Evolutionary conservation across 2,113 vertebrate species (phyloP).

Genomic region (Gasterosteus aculeatus): DNA sequence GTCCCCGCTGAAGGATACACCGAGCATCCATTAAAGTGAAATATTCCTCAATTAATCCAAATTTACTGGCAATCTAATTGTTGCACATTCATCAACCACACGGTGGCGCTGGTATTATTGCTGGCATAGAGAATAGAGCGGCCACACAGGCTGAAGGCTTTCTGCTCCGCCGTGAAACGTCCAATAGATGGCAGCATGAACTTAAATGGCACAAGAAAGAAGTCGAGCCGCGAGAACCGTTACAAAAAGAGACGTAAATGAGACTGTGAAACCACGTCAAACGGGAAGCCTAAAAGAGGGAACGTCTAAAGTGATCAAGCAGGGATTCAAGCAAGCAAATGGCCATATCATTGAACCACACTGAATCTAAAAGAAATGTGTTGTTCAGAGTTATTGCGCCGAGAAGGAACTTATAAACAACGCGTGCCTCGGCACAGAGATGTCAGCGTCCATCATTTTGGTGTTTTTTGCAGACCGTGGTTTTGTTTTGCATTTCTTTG

Average conservation of each 20-base stretch:
- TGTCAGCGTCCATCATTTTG: too few relatives aligned
- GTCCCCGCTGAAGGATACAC: too few relatives aligned
- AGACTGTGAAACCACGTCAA: neutral
- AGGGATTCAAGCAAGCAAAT: neutral
- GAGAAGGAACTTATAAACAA: neutral
- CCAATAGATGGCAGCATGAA: constrained; percentile 54
- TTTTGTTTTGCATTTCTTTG: neutral
- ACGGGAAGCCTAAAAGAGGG: neutral
- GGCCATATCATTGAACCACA: too few relatives aligned
- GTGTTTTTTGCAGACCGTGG: too few relatives aligned
- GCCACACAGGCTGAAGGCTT: constrained; percentile 9
- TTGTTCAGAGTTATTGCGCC: neutral
- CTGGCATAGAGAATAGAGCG: constrained; percentile 23
- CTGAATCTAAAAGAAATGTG: neutral
- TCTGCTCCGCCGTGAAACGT: neutral
- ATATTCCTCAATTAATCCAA: neutral
- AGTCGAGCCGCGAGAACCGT: neutral
- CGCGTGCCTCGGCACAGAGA: neutral
- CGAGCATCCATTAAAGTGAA: neutral
- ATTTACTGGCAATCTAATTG: too few relatives aligned
- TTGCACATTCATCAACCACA: constrained; percentile 27
- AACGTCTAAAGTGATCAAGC: neutral
- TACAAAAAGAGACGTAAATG: constrained; percentile 4
- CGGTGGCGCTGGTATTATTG: constrained; percentile 40
- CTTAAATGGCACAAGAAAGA: neutral